Evolutionary conservation across 2,888 invertebrate species (phyloP).

Genomic region (Leucophenga maculata): DNA sequence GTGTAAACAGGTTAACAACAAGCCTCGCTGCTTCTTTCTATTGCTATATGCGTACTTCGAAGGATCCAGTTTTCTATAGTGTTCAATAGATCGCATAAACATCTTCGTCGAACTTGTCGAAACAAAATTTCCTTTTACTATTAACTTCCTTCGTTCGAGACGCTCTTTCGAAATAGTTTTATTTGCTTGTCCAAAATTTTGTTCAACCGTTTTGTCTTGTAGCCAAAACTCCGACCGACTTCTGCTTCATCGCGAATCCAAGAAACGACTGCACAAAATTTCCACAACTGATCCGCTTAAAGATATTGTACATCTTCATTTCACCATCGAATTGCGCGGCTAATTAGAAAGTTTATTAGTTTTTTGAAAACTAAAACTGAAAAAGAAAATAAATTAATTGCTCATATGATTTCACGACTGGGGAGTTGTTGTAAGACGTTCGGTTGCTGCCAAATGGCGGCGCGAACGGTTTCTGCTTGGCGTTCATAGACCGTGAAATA

Average conservation of each 20-base stretch:
- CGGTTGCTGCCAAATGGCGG: not conserved
- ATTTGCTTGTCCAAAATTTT: not conserved
- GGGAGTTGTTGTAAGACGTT: not conserved
- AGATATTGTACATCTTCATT: conserved; percentile 29
- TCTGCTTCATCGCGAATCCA: conserved; percentile 69
- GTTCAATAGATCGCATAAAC: conserved; percentile 6
- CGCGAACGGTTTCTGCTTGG: too few species aligned
- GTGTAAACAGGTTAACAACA: conserved; percentile 51
- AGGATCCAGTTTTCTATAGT: conserved; percentile 44
- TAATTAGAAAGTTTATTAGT: conserved; percentile 60
- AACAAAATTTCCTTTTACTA: conserved; percentile 24
- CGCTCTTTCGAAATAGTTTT: not conserved
- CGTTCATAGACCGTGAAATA: conserved; percentile 39
- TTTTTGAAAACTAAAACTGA: conserved; percentile 18
- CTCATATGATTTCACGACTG: conserved; percentile 55
- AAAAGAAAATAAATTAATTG: conserved; percentile 58
- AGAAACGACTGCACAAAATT: conserved; percentile 55
- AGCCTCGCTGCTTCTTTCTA: conserved; percentile 32
- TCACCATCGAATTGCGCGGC: conserved; percentile 29
- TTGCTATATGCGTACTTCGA: conserved; percentile 38
- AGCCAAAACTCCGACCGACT: conserved; percentile 57
- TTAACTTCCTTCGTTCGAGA: conserved; percentile 25
- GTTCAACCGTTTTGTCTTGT: conserved; percentile 44
- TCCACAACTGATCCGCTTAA: conserved; percentile 54
- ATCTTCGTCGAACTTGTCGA: conserved; percentile 35